These are phyloP conservation scores for Alentia gelatinosa DNA, from an alignment of 2,888 invertebrate species.

Conservation along the genomic window DNA sequence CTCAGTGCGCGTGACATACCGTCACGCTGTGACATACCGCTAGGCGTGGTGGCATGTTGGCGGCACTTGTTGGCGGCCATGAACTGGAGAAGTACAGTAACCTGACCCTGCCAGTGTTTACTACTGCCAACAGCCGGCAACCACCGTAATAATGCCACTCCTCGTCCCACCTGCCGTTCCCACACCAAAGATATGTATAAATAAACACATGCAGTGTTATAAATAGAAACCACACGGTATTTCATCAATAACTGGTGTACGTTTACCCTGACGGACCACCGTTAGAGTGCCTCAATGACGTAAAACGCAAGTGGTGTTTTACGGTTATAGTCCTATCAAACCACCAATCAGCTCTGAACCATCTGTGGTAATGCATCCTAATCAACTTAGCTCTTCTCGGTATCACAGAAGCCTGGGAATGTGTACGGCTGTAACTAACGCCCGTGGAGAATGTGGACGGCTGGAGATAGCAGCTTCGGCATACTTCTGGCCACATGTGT, in stretches of 20 bases:
- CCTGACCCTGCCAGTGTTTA: background rate
- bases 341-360: too few species aligned
- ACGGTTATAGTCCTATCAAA: too few species aligned
- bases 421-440: too few species aligned
- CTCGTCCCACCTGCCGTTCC: background rate
- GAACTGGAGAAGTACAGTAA: background rate
- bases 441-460: too few species aligned
- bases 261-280: too few species aligned
- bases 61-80: background rate
- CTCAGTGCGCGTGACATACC: constrained; percentile 1
- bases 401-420: too few species aligned
- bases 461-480: too few species aligned
- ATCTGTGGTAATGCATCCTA: too few species aligned
- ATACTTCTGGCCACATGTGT: too few species aligned
- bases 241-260: background rate
- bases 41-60: background rate
- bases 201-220: background rate
- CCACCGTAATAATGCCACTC: background rate
- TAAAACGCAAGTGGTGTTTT: too few species aligned
- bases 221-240: background rate
- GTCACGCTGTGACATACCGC: background rate
- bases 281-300: too few species aligned
- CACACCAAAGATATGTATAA: background rate
- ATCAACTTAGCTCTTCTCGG: too few species aligned
- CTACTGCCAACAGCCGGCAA: background rate